These are phyloP conservation scores for Halcyon leucocephala DNA, from an alignment of 2,797 vertebrate species.

Conservation along the genomic window DNA sequence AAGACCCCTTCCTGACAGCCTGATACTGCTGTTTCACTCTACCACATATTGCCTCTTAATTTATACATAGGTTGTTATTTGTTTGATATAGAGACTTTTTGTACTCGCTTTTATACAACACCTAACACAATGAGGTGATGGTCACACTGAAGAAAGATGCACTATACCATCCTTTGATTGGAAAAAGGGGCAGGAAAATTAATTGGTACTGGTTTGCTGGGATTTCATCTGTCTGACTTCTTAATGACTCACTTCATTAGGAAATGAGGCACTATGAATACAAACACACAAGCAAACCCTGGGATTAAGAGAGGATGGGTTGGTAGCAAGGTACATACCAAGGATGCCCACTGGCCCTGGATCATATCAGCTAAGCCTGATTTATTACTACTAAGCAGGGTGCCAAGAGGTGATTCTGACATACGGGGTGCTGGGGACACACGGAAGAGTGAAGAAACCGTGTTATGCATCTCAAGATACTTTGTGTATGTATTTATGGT, in stretches of 20 bases:
- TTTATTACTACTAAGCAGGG: neutral
- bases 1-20: neutral
- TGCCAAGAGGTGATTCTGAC: neutral
- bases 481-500: neutral
- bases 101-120: neutral
- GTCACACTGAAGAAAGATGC: neutral
- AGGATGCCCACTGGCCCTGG: neutral
- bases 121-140: neutral
- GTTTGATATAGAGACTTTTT: neutral
- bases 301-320: neutral
- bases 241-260: neutral
- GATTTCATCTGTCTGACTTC: neutral
- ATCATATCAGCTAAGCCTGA: neutral
- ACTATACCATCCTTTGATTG: neutral
- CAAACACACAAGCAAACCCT: neutral
- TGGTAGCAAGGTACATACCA: neutral
- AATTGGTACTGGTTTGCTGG: neutral
- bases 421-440: neutral
- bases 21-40: neutral
- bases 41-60: neutral
- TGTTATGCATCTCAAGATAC: neutral
- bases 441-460: neutral
- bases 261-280: neutral
- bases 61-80: neutral
- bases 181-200: neutral